These are phyloP conservation scores for Pharmacophagus antenor DNA, from an alignment of 2,888 invertebrate species.

Conservation along the genomic window DNA sequence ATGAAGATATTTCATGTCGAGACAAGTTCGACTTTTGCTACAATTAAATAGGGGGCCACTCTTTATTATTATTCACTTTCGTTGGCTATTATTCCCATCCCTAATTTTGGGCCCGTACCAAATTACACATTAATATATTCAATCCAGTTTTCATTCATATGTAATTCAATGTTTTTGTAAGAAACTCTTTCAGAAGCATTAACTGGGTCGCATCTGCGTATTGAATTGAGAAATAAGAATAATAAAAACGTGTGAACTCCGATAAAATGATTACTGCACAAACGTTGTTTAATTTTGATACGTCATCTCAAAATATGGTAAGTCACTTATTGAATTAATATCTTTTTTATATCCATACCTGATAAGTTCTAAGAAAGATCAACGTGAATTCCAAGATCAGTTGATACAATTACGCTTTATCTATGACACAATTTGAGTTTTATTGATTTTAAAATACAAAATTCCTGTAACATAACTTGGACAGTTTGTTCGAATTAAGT, in stretches of 20 bases:
- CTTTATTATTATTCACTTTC: constrained; percentile 57
- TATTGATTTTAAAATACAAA: not conserved
- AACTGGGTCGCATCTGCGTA: constrained; percentile 73
- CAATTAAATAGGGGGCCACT: constrained; percentile 61
- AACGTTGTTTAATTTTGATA: not conserved
- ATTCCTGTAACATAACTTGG: not conserved
- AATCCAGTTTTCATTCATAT: constrained; percentile 79
- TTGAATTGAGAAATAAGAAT: constrained; percentile 72
- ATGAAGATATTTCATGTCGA: constrained; percentile 46
- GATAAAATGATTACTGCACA: constrained; percentile 29
- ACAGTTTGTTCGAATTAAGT: not conserved
- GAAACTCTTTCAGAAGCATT: constrained; percentile 62
- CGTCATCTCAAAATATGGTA: not conserved
- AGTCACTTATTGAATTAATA: no score
- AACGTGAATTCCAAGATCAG: no score
- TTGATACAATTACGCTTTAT: not conserved
- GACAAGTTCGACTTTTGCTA: constrained; percentile 62
- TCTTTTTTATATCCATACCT: no score
- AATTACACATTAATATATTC: constrained; percentile 77
- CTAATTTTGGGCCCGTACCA: constrained; percentile 72
- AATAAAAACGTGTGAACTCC: constrained; percentile 61
- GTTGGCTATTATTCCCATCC: constrained; percentile 69
- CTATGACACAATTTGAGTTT: not conserved
- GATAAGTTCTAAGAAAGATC: no score
- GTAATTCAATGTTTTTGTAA: constrained; percentile 73